Evolutionary conservation across 2,888 invertebrate genomes (phyloP).

Genomic region (Andrena flavipes): DNA sequence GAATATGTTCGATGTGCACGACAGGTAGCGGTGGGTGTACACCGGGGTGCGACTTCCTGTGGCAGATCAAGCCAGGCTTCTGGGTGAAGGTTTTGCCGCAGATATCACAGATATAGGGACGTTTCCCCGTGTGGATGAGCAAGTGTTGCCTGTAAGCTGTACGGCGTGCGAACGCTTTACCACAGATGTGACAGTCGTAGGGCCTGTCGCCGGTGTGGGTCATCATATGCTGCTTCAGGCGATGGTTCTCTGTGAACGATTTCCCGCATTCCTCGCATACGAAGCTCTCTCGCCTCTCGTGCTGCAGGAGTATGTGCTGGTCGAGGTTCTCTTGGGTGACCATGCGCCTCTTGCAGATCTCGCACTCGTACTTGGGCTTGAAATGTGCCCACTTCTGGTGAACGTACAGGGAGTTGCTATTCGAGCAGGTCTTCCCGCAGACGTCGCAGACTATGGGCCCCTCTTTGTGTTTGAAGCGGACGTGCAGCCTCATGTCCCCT

Average conservation of each 20-base stretch:
- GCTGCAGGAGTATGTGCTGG: constrained; percentile 76
- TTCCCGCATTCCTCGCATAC: constrained; percentile 84
- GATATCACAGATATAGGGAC: constrained; percentile 73
- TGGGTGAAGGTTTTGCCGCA: constrained; percentile 75
- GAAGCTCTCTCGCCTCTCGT: constrained; percentile 80
- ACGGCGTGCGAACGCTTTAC: constrained; percentile 81
- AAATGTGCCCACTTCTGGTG: constrained; percentile 81
- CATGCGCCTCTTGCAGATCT: constrained; percentile 77
- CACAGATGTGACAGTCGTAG: constrained; percentile 82
- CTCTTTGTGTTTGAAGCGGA: constrained; percentile 80
- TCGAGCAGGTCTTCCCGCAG: constrained; percentile 80
- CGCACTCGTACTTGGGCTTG: constrained; percentile 78
- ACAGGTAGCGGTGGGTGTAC: constrained; percentile 71
- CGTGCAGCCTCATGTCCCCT: constrained; percentile 80
- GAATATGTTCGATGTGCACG: constrained; percentile 73
- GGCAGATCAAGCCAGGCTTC: constrained; percentile 73
- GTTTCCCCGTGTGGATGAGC: constrained; percentile 71
- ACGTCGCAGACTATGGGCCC: constrained; percentile 79
- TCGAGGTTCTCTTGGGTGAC: constrained; percentile 78
- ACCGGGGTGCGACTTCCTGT: constrained; percentile 76
- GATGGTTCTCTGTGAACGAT: constrained; percentile 83
- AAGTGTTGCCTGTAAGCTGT: constrained; percentile 72
- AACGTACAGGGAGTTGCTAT: constrained; percentile 79
- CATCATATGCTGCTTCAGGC: constrained; percentile 84
- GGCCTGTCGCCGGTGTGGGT: constrained; percentile 85